These are phyloP conservation scores for Melieria crassipennis DNA, from an alignment of 2,888 invertebrate species.

Conservation along the genomic window DNA sequence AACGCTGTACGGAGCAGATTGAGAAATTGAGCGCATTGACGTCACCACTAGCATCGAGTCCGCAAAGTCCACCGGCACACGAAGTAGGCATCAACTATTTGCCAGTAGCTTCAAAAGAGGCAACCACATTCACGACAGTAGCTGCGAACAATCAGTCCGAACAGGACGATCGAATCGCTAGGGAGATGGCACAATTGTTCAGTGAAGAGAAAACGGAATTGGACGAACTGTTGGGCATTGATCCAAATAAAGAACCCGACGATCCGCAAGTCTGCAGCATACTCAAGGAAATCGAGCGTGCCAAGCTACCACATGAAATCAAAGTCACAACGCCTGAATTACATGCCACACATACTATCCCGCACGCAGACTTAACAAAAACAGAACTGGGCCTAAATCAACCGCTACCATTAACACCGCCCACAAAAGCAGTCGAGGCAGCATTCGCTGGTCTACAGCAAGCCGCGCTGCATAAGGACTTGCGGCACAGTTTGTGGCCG, in stretches of 20 bases:
- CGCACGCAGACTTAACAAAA: neutral
- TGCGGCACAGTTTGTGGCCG: constrained; percentile 59
- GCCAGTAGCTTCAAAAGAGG: neutral
- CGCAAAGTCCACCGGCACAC: neutral
- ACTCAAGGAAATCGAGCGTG: constrained; percentile 51
- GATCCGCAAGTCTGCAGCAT: constrained; percentile 52
- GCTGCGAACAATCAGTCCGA: neutral
- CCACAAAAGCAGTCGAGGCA: neutral
- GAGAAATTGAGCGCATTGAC: constrained; percentile 1
- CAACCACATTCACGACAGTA: no score
- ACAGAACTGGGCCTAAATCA: neutral
- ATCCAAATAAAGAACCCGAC: constrained; percentile 45
- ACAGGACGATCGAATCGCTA: constrained; percentile 52
- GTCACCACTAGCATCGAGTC: constrained; percentile 4
- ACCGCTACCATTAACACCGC: neutral
- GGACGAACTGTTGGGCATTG: constrained; percentile 60
- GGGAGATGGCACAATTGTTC: constrained; percentile 57
- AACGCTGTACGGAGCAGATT: neutral
- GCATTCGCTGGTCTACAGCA: neutral
- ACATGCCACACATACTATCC: neutral
- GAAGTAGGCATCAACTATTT: neutral
- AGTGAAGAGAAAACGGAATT: constrained; percentile 53
- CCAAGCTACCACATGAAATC: constrained; percentile 39
- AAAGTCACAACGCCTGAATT: neutral
- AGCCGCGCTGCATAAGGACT: constrained; percentile 34